Percentiles rank a stretch among this genome's conserved stretches.
These are phyloP conservation scores for Tachuris rubrigastra DNA, from an alignment of 2,113 vertebrate species.

Conservation along the genomic window DNA sequence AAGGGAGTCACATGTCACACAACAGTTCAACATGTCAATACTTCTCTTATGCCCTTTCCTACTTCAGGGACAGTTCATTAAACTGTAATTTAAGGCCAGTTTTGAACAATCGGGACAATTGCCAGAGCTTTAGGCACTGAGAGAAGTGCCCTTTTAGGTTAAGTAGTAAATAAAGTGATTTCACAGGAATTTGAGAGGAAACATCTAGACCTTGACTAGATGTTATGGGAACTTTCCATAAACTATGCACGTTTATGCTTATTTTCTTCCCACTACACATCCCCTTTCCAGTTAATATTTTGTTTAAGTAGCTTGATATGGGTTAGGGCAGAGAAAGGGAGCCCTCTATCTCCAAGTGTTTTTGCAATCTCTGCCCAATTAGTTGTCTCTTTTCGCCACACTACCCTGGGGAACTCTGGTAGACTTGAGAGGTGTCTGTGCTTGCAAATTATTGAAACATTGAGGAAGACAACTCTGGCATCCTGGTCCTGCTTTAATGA, in stretches of 20 bases:
- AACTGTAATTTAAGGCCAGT: neutral
- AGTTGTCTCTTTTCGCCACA: neutral
- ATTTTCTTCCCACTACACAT: neutral
- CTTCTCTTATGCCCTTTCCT: neutral
- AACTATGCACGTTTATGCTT: neutral
- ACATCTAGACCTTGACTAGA: neutral
- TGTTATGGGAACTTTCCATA: neutral
- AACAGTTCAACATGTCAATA: neutral
- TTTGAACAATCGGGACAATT: neutral
- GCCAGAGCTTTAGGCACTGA: neutral
- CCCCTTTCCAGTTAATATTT: neutral
- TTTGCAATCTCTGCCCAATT: neutral
- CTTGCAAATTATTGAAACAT: neutral
- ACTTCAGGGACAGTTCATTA: neutral
- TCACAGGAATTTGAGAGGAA: neutral
- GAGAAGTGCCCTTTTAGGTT: neutral
- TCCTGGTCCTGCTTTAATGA: neutral
- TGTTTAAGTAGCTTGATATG: neutral
- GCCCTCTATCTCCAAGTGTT: neutral
- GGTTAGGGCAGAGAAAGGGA: neutral
- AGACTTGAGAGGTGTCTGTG: neutral
- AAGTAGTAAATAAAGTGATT: neutral
- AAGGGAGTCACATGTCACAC: neutral
- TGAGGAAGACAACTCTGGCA: neutral
- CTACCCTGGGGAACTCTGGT: neutral